phyloP scores from a whole-genome alignment of 2,113 vertebrate species.

The Athene noctua region DNA sequence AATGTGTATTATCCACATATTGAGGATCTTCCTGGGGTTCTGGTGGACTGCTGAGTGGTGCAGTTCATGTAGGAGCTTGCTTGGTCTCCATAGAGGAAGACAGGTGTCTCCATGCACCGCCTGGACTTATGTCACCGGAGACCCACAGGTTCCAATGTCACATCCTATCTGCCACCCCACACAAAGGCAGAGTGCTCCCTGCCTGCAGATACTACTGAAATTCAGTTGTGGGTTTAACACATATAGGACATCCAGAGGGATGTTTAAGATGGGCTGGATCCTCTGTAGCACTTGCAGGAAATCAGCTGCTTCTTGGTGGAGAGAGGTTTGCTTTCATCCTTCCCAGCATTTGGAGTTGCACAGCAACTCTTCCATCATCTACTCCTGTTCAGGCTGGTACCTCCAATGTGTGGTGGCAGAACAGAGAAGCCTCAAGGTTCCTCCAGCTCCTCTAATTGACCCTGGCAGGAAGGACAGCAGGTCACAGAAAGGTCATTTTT shows the following conservation, averaged over 20 bases:
- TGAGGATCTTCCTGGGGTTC: neutral
- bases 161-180: neutral
- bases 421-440: neutral
- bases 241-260: neutral
- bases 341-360: neutral
- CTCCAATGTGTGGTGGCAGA: neutral
- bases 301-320: neutral
- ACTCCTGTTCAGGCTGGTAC: neutral
- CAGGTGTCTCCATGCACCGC: neutral
- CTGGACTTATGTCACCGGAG: neutral
- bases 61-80: neutral
- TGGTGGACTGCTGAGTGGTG: neutral
- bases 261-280: neutral
- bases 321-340: neutral
- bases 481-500: neutral
- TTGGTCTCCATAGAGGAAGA: neutral
- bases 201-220: neutral
- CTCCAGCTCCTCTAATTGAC: neutral
- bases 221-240: neutral
- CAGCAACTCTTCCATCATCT: neutral
- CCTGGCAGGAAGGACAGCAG: neutral
- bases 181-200: neutral
- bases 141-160: neutral
- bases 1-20: rapidly evolving
- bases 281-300: neutral